Percentiles rank a stretch among this genome's conserved stretches.
Conservation (phyloP, 2,888 invertebrate genomes). For the Drosophila villosipedis region DNA sequence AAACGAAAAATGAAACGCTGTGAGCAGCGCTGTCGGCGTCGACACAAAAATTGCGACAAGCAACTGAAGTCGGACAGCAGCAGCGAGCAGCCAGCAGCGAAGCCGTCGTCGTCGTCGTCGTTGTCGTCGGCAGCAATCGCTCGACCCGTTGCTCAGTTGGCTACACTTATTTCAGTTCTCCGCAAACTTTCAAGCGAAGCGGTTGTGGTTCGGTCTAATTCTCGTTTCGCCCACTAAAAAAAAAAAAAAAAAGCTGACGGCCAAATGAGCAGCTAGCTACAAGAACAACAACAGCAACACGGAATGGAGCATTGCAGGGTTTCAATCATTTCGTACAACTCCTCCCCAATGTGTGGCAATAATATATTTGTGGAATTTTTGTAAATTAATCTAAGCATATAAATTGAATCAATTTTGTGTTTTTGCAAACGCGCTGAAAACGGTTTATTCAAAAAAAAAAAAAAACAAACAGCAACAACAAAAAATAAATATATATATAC, state of each 20-base stretch:
- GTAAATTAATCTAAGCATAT: constrained; percentile 30
- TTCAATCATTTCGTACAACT: constrained; percentile 42
- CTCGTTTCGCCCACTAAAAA: constrained; percentile 41
- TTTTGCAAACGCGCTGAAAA: constrained; percentile 38
- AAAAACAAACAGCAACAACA: constrained; percentile 26
- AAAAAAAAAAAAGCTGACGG: constrained; percentile 44
- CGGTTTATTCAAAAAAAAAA: constrained; percentile 38
- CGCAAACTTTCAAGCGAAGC: constrained; percentile 81
- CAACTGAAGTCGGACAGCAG: constrained; percentile 53
- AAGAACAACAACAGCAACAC: constrained; percentile 38
- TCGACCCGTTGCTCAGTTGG: constrained; percentile 55
- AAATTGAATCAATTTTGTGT: constrained; percentile 41
- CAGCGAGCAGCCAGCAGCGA: constrained; percentile 34
- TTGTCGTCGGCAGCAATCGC: constrained; percentile 35
- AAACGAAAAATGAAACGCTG: constrained; percentile 77
- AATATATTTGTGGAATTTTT: constrained; percentile 37
- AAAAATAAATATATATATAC: constrained; percentile 11
- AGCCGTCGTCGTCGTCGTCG: constrained; percentile 7
- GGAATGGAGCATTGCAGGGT: constrained; percentile 59
- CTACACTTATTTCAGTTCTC: constrained; percentile 71
- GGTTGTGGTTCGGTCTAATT: constrained; percentile 69
- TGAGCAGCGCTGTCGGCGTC: constrained; percentile 67
- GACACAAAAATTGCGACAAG: constrained; percentile 49
- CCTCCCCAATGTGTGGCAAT: constrained; percentile 49
- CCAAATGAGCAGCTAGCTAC: constrained; percentile 56